Evolutionary conservation across 1,140 invertebrate genomes (phyloP), one percentile per base, ranked within the genome.

Genomic region (Drosophila navojoa): DNA sequence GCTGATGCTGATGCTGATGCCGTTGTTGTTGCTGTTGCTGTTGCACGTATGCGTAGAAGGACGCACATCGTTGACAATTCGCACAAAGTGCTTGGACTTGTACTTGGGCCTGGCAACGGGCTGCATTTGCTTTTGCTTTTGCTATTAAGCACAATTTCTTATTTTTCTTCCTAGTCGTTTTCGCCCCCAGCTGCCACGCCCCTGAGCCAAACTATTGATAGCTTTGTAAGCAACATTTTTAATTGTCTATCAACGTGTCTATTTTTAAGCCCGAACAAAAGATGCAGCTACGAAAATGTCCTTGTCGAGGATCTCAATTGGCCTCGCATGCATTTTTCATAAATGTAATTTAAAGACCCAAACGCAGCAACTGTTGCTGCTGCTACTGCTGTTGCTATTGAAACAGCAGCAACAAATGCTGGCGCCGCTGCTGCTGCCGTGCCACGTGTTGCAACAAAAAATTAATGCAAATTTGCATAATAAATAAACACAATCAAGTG

Each of bases 391-490:
- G 19, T 22, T 22, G 19, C 19, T 22, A 40, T 9, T 38, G 64
- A 29, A 32, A 9, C 32, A 9, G 2, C 58, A 11, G 25, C 38
- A 25, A 35, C 27, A 44, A 16, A 32, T 54, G 29, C 35, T 54
- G 40, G 15, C 47, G 50, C 11, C 45, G 42, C 6, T 63, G 59
- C n/a, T 42, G n/a, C 10, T 11, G 19, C 42, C 42, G n/a, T 50
- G 32, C 77, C 82, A 87, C 82, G 72, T 87, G 82, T 89, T 76
- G 76, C 76, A 78, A 64, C 75, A 55, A 74, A 69, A 77, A 89
- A 82, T 89, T 89, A 89, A 89, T 89, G 72, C 62, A 77, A 79
- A 89, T 89, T 89, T 89, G 68, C 84, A 79, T 89, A 87, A 82
- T 87, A 89, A 89, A 86, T 77, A 87, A 81, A 86, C 76, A 82